Evolutionary conservation across 2,113 vertebrate genomes (phyloP).

Genomic region (Sisor rabdophorus): DNA sequence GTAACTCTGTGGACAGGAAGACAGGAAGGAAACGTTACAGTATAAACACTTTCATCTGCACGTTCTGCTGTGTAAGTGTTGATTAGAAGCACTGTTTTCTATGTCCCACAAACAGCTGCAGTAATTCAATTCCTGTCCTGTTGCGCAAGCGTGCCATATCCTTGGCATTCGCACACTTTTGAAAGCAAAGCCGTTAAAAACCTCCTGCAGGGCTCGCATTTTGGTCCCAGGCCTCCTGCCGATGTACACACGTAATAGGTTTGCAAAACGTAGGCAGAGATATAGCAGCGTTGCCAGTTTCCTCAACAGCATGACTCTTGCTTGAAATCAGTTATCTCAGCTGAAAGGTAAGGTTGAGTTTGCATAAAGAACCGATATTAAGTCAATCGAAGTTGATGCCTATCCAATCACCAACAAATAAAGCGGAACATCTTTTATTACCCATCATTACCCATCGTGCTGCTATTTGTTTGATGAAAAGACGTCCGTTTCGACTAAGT

Average conservation of each 20-base stretch:
- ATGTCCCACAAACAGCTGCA: slow-evolving; percentile 19
- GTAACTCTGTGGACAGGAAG: slow-evolving; percentile 78
- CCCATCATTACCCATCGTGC: slow-evolving; percentile 48
- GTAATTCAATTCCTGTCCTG: slow-evolving; percentile 3
- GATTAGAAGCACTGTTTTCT: neutral
- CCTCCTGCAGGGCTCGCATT: neutral
- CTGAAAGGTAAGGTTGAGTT: slow-evolving; percentile 22
- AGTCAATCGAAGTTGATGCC: slow-evolving; percentile 13
- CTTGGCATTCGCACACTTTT: neutral
- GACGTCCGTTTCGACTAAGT: neutral
- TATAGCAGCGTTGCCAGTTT: neutral
- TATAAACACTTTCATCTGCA: neutral
- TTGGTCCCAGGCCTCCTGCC: neutral
- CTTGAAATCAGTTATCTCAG: slow-evolving; percentile 19
- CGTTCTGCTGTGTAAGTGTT: neutral
- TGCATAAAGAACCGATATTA: neutral
- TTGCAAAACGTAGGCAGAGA: neutral
- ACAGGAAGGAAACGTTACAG: slow-evolving; percentile 1
- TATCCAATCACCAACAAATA: slow-evolving; percentile 42
- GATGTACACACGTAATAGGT: slow-evolving; percentile 4
- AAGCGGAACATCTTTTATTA: slow-evolving; percentile 54
- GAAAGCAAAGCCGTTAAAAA: neutral
- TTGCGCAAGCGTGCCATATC: neutral
- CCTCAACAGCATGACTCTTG: slow-evolving; percentile 2
- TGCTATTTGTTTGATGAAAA: slow-evolving; percentile 41